phyloP scores from a whole-genome alignment of 92 coral and sea anemone species.

The Zoanthus gigantus region DNA sequence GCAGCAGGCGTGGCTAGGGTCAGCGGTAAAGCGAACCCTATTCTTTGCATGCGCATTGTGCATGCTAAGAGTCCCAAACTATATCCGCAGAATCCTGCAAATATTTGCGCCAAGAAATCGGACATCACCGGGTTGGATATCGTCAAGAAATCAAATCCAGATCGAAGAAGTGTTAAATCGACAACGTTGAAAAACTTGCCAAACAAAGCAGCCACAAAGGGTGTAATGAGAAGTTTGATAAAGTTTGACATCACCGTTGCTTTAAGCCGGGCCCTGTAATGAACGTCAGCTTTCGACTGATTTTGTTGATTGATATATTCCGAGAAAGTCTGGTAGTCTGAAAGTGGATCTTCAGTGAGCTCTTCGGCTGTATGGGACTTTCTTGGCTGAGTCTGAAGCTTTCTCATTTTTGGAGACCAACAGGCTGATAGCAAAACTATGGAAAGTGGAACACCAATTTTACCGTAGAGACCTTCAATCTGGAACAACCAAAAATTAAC shows the following conservation, averaged over 20 bases:
- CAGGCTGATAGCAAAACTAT: constrained; percentile 55
- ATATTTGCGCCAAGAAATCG: constrained; percentile 51
- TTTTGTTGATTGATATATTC: neutral
- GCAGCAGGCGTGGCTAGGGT: constrained; percentile 66
- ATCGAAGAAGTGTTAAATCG: constrained; percentile 24
- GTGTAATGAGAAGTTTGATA: constrained; percentile 56
- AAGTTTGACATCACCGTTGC: constrained; percentile 56
- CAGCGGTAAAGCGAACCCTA: constrained; percentile 69
- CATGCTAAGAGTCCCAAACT: constrained; percentile 67
- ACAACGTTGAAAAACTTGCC: constrained; percentile 29
- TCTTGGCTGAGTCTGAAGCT: constrained; percentile 57
- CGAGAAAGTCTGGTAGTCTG: constrained; percentile 35
- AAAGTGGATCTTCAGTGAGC: constrained; percentile 5
- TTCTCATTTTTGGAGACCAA: constrained; percentile 70
- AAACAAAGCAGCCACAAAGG: constrained; percentile 49
- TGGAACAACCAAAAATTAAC: neutral
- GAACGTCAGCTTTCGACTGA: neutral
- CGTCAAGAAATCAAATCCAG: constrained; percentile 63
- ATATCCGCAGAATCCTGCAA: constrained; percentile 62
- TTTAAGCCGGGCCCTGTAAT: constrained; percentile 46
- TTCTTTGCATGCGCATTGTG: constrained; percentile 65
- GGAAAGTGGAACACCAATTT: constrained; percentile 50
- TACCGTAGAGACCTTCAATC: constrained; percentile 24
- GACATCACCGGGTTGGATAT: constrained; percentile 54
- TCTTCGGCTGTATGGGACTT: neutral